phyloP scores from a whole-genome alignment of 2,113 vertebrate genomes.

The Entosphenus tridentatus region DNA sequence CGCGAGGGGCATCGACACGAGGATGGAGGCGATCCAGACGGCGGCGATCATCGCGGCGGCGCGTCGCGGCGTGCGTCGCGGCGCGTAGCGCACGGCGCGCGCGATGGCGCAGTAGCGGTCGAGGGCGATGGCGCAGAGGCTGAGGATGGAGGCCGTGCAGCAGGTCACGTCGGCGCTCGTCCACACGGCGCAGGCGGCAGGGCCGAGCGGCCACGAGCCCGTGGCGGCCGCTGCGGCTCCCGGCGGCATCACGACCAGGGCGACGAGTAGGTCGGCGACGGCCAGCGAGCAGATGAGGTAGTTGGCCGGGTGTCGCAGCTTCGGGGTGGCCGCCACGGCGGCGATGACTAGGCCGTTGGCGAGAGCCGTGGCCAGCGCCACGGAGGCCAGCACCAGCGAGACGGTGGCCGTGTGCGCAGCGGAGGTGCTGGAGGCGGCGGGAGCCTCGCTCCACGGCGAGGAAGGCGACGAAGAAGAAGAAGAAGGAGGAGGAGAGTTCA shows the following conservation, averaged over 20 bases:
- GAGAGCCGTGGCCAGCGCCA: background rate
- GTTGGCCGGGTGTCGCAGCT: constrained; percentile 1
- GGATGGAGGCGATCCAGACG: background rate
- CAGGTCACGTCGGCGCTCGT: background rate
- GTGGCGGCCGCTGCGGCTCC: background rate
- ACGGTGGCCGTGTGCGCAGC: background rate
- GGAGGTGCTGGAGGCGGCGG: background rate
- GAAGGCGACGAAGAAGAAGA: no score
- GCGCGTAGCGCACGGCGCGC: constrained; percentile 3
- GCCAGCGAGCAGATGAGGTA: background rate
- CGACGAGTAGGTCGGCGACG: background rate
- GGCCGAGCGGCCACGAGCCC: background rate
- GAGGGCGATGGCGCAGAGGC: constrained; percentile 3
- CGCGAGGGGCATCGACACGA: background rate
- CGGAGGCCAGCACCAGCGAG: background rate
- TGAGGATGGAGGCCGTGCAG: constrained; percentile 2
- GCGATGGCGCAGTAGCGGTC: constrained; percentile 5
- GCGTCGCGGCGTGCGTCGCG: background rate
- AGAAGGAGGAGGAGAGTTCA: no score
- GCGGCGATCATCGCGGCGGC: background rate
- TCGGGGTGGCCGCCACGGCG: background rate
- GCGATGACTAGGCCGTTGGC: background rate
- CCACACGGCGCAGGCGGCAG: background rate
- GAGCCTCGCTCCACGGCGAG: no score
- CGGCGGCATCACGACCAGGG: background rate